Evolutionary conservation across 2,888 invertebrate species (phyloP), one percentile per base, ranked within the genome.

Genomic region (Drosophila putrida): DNA sequence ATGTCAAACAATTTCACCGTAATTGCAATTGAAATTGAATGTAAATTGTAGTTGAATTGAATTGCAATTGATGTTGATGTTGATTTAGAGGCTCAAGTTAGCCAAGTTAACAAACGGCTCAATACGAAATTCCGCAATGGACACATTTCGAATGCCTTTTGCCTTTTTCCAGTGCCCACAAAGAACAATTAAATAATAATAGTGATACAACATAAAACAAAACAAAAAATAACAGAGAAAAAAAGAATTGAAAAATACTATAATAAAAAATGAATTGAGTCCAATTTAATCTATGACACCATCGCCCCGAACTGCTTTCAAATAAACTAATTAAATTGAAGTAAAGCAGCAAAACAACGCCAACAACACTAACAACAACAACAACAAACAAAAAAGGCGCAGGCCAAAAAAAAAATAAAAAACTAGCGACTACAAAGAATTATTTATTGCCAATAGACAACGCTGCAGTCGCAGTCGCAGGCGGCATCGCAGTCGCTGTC

Each of bases 281-380:
- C 58, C 69, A 69, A 82, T 88, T 86, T 88, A 88, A 88, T 88
- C 89, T 83, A 81, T 88, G 88, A 88, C 82, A 88, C 83, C 89
- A 83, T 88, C 89, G 87, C 79, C 79, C 84, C 71, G 71, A 83
- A 83, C 87, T 81, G 87, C 89, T 89, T 83, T 88, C 83, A 87
- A 83, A 83, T 89, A 88, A 83, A 88, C 83, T 83, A 88, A 83
- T 83, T 83, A 88, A 83, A 83, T 87, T 86, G 84, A 83, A 78
- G 84, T 73, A 80, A 78, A 79, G 77, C 64, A 64, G 59, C 75
- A 54, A 69, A 50, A 47, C 43, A 66, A 66, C 65, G 58, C 60
- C 13, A 44, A 1, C 36, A 49, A 60, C 36, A 54, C n/a, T 11
- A 57, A 31, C 31, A 57, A 43, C 49, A 65, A 60, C 58, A 57